Conservation (phyloP, 2,113 vertebrate species). For the Dasyurus viverrinus region DNA sequence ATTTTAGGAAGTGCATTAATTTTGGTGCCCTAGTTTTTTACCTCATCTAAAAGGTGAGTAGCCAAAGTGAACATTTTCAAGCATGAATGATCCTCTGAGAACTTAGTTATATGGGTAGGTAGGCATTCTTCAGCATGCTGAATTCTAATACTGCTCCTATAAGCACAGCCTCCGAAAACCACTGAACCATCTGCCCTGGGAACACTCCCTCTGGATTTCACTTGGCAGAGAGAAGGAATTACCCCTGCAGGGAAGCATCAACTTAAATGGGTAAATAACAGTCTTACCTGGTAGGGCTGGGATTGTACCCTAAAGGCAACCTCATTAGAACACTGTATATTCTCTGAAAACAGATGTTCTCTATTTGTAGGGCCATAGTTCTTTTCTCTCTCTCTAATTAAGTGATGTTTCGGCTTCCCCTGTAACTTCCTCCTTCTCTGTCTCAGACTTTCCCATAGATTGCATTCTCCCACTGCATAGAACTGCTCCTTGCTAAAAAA, state of each 20-base stretch:
- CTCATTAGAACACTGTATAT: not conserved
- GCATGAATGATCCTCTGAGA: not conserved
- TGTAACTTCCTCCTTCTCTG: not conserved
- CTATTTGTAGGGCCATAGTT: conserved; percentile 11
- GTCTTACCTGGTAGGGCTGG: not conserved
- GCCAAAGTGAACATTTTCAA: not conserved
- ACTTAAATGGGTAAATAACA: not conserved
- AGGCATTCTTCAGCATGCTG: not conserved
- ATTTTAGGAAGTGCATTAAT: not conserved
- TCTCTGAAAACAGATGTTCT: conserved; percentile 21
- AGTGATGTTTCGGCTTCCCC: not conserved
- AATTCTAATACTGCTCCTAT: not conserved
- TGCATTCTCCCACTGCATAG: not conserved
- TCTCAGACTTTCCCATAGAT: not conserved
- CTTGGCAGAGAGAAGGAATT: not conserved
- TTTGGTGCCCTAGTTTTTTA: not conserved
- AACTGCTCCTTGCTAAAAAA: not conserved
- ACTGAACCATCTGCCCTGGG: not conserved
- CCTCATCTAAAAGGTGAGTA: not conserved
- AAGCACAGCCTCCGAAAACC: not conserved
- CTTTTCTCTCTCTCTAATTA: conserved; percentile 37
- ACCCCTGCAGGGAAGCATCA: not conserved
- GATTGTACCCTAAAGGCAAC: not conserved
- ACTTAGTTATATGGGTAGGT: not conserved
- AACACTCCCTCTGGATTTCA: not conserved